Conservation (phyloP, 2,888 invertebrate species). For the Panopea generosa region DNA sequence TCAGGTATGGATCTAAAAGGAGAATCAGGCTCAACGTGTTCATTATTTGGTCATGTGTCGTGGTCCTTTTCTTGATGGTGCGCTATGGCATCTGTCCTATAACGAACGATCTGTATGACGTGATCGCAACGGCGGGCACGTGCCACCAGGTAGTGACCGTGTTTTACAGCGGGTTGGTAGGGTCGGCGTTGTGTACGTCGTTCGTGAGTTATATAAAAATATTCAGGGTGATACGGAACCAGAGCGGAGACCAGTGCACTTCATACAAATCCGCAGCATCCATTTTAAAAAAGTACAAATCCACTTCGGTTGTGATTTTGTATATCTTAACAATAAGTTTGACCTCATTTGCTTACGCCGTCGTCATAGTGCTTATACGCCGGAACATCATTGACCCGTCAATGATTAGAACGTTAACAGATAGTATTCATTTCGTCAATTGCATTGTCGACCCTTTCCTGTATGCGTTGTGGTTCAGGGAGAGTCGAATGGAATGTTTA, state of each 20-base stretch:
- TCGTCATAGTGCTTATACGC: constrained; percentile 25
- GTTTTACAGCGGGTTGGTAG: constrained; percentile 3
- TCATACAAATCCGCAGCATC: constrained; percentile 16
- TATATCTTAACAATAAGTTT: constrained; percentile 21
- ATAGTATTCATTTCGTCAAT: constrained; percentile 10
- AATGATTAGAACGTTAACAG: constrained; percentile 7
- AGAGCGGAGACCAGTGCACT: not conserved
- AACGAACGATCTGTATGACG: not conserved
- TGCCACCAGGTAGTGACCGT: constrained; percentile 1
- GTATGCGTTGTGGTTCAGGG: constrained; percentile 41
- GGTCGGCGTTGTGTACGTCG: not conserved
- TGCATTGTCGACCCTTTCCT: constrained; percentile 39
- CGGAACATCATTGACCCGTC: constrained; percentile 5
- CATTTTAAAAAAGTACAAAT: constrained; percentile 23
- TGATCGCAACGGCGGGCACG: not conserved
- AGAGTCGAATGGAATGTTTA: constrained; percentile 25
- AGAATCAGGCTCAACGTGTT: not conserved
- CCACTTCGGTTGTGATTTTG: constrained; percentile 33
- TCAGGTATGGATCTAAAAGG: constrained; percentile 6
- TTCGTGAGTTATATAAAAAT: constrained; percentile 22
- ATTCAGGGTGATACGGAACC: constrained; percentile 17
- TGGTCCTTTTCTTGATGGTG: not conserved
- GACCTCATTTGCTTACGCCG: constrained; percentile 14
- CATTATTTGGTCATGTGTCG: not conserved
- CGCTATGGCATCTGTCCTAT: not conserved